These are phyloP conservation scores for Aplidium turbinatum DNA, from an alignment of 23 tunicate species.

Conservation along the genomic window DNA sequence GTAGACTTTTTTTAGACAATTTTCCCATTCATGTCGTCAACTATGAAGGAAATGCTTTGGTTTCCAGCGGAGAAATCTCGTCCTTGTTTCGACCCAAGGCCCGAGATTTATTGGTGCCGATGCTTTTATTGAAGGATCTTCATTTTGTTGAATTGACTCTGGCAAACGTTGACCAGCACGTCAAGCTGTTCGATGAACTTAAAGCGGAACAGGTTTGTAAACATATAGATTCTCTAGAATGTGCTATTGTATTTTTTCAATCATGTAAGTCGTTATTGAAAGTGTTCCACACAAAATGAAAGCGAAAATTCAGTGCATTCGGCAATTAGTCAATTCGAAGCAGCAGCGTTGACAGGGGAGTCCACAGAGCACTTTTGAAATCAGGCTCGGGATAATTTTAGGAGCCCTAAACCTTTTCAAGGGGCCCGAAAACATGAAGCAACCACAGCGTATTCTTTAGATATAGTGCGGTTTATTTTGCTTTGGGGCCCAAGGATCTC, in stretches of 20 bases:
- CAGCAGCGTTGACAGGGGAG: too few relatives aligned
- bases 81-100: slow-evolving; percentile 39
- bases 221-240: neutral
- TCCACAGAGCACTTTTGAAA: too few relatives aligned
- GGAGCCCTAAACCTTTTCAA: too few relatives aligned
- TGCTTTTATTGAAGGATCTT: slow-evolving; percentile 46
- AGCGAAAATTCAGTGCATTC: too few relatives aligned
- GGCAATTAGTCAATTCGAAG: too few relatives aligned
- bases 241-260: neutral
- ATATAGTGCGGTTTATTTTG: too few relatives aligned
- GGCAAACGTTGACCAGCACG: slow-evolving; percentile 25
- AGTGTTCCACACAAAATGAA: neutral
- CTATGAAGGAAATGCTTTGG: slow-evolving; percentile 45
- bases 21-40: slow-evolving; percentile 44
- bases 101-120: slow-evolving; percentile 41
- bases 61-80: slow-evolving; percentile 61
- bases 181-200: slow-evolving; percentile 25
- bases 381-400: too few relatives aligned
- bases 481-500: too few relatives aligned
- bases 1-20: slow-evolving; percentile 11
- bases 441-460: too few relatives aligned
- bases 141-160: slow-evolving; percentile 37
- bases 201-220: neutral
- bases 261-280: neutral
- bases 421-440: too few relatives aligned